Evolutionary conservation across 1,140 invertebrate genomes (phyloP), one percentile per base, ranked within the genome.

Genomic region (Venustaconcha ellipsiformis): DNA sequence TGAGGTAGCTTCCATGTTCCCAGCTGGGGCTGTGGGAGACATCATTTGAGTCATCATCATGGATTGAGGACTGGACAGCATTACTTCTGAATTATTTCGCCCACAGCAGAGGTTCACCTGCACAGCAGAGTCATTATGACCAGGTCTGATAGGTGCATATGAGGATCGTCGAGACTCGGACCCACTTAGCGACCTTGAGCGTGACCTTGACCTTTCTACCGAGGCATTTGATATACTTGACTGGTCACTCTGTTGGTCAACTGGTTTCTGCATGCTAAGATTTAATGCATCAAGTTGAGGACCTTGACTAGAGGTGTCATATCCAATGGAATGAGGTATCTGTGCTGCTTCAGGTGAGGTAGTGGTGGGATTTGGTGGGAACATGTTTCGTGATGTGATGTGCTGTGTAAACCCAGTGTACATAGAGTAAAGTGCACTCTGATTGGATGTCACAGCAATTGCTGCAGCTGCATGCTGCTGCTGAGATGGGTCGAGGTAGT

Each of bases 231-330:
- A 77, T 66, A 76, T 74, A 65, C 77, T 75, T 67, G 72, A 79
- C 70, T 77, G 62, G 70, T 80, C 73, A 56, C 58, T 72, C 23
- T 58, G 66, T 14, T 70, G 70, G n/a, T 71, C 64, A 26, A 62
- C 58, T 59, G 70, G 55, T 15, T 82, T 83, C 13, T 78, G 79
- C 57, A 87, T 67, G 65, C 81, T 84, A 55, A 88, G 80, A 72
- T 88, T 87, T 56, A 88, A 80, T 18, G 87, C 87, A 72, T 86
- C 82, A n/a, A 78, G 76, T 73, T 86, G 86, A 55, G 79, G 82
- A 65, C 23, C 58, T 64, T 67, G 72, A 78, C 76, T 80, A 76
- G 78, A 72, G 64, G 76, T 59, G 57, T 67, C 20, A 62, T 79
- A 82, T 60, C 67, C 72, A 57, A 76, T 74, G 58, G 75, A 64